A percentile compares a stretch with the other conserved stretches of the same genome.
phyloP scores from a whole-genome alignment of 2,797 vertebrate genomes.

The Brotula barbata region DNA sequence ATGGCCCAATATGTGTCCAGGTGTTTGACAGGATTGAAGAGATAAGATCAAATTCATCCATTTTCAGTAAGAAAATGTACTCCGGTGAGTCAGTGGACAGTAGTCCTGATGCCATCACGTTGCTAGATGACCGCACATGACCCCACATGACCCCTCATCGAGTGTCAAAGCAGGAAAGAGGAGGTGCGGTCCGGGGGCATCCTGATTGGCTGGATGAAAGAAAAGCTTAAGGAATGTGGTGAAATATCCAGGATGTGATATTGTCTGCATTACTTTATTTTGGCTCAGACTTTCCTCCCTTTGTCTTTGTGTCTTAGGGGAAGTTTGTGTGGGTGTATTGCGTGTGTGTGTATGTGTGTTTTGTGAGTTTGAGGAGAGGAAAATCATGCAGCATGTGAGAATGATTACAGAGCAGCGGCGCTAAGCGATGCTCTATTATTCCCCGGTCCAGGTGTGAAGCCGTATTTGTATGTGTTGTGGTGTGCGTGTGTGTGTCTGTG shows the following conservation, averaged over 20 bases:
- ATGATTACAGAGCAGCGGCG: conserved; percentile 66
- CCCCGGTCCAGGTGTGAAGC: conserved; percentile 63
- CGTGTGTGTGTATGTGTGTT: conserved; percentile 19
- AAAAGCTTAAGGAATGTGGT: conserved; percentile 6
- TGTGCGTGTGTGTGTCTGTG: neutral
- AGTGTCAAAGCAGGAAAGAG: conserved; percentile 5
- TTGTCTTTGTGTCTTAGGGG: conserved; percentile 44
- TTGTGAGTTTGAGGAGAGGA: conserved; percentile 19
- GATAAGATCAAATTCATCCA: too few species aligned
- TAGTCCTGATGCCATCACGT: neutral
- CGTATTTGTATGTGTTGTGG: conserved; percentile 31
- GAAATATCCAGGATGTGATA: conserved; percentile 36
- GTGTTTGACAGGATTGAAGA: too few species aligned
- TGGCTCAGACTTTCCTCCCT: conserved; percentile 54
- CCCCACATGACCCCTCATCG: conserved; percentile 2
- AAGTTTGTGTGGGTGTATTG: conserved; percentile 6
- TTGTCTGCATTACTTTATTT: conserved; percentile 49
- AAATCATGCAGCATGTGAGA: conserved; percentile 29
- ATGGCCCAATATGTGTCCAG: too few species aligned
- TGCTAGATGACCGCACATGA: conserved; percentile 18
- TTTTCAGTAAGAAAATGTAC: neutral
- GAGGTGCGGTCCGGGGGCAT: conserved; percentile 6
- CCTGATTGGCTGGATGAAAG: conserved; percentile 32
- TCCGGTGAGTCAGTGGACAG: neutral
- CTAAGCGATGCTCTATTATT: conserved; percentile 48